Percentiles rank a stretch among this genome's conserved stretches.
These are phyloP conservation scores for Acrocephalus arundinaceus DNA, from an alignment of 2,113 vertebrate genomes.

Conservation along the genomic window DNA sequence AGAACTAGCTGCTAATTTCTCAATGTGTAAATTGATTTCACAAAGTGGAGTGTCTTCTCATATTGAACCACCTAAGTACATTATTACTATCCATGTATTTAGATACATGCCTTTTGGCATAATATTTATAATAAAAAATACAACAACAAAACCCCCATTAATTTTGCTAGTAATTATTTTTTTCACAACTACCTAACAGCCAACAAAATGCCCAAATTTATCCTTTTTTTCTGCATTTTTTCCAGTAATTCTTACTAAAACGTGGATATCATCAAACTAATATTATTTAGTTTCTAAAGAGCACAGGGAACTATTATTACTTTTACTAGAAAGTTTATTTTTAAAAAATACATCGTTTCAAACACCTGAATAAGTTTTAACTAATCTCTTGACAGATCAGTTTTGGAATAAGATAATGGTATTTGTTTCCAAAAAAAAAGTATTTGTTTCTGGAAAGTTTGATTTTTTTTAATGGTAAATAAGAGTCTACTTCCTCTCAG, in stretches of 20 bases:
- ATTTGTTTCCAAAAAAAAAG: not conserved
- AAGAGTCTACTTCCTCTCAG: not conserved
- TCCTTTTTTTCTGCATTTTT: not conserved
- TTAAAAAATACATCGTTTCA: not conserved
- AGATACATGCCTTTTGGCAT: not conserved
- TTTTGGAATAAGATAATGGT: not conserved
- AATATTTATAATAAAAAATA: not conserved
- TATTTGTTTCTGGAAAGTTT: not conserved
- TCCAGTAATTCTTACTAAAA: not conserved
- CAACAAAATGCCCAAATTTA: not conserved
- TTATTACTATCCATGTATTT: not conserved
- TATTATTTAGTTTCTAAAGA: not conserved
- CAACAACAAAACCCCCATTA: fast-evolving
- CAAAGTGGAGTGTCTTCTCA: not conserved
- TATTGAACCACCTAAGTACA: not conserved
- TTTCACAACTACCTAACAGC: not conserved
- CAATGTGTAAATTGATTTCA: not conserved
- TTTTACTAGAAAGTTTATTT: not conserved
- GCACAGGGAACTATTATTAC: not conserved
- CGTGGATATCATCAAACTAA: fast-evolving
- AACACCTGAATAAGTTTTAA: not conserved
- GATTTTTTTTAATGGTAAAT: not conserved
- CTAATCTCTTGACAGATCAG: not conserved
- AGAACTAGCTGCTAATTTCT: not conserved
- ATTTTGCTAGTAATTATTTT: not conserved